A percentile compares a stretch with the other conserved stretches of the same genome.
Conservation (phyloP, 2,888 invertebrate genomes). For the Anthophora plumipes region DNA sequence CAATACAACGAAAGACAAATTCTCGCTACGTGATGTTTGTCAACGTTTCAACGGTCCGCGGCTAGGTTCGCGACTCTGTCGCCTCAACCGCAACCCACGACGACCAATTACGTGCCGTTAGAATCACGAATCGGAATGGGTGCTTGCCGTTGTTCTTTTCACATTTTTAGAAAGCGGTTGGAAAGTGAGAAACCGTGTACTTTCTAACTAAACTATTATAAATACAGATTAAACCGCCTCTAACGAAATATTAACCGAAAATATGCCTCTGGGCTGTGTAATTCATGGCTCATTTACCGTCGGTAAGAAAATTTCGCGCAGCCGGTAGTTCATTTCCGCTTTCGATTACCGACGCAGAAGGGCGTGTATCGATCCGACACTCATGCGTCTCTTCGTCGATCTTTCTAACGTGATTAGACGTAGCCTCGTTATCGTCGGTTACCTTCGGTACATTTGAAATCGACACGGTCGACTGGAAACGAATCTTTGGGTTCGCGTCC, state of each 20-base stretch:
- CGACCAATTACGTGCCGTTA: conserved; percentile 71
- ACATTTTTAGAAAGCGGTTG: conserved; percentile 76
- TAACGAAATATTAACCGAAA: conserved; percentile 44
- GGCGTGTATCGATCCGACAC: neutral
- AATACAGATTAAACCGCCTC: conserved; percentile 57
- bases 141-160: conserved; percentile 74
- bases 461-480: neutral
- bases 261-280: neutral
- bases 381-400: neutral
- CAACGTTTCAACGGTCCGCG: conserved; percentile 15
- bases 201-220: conserved; percentile 75
- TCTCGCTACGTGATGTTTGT: conserved; percentile 10
- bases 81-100: conserved; percentile 58
- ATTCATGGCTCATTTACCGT: neutral
- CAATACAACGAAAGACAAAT: neutral
- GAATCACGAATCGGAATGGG: conserved; percentile 73
- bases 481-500: conserved; percentile 2
- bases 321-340: conserved; percentile 23
- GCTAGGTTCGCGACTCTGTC: conserved; percentile 36
- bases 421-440: neutral
- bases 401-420: neutral
- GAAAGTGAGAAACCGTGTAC: conserved; percentile 72
- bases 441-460: neutral
- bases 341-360: neutral
- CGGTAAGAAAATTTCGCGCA: conserved; percentile 11